A percentile compares a stretch with the other conserved stretches of the same genome.
Evolutionary conservation across 92 coral and sea anemone species (phyloP).

Genomic region (Pocillopora meandrina): DNA sequence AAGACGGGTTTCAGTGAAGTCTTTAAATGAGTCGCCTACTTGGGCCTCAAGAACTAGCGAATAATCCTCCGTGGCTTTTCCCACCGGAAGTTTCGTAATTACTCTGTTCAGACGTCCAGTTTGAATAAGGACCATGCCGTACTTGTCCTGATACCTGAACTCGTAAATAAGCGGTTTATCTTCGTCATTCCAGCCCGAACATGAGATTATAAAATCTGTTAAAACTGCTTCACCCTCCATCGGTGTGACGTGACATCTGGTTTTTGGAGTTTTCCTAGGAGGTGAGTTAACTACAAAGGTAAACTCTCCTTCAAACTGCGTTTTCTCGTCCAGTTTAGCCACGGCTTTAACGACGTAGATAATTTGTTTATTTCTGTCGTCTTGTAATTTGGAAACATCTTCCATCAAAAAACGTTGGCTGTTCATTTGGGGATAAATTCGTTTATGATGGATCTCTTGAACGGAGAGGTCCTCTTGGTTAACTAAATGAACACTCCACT

Average conservation of each 20-base stretch:
- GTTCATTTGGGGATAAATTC: background rate
- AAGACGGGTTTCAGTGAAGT: conserved; percentile 27
- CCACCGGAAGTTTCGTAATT: conserved; percentile 65
- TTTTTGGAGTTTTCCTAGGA: conserved; percentile 31
- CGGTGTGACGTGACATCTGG: conserved; percentile 54
- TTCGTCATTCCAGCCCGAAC: conserved; percentile 67
- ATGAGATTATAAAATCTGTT: conserved; percentile 57
- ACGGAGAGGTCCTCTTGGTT: background rate
- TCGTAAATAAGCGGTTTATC: conserved; percentile 63
- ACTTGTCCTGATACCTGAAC: conserved; percentile 52
- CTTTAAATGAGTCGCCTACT: conserved; percentile 61
- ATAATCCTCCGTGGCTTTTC: conserved; percentile 57
- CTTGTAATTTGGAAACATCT: background rate
- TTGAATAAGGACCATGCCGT: conserved; percentile 59
- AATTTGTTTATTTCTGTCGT: background rate
- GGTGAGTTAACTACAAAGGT: conserved; percentile 63
- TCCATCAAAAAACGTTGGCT: background rate
- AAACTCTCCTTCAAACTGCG: conserved; percentile 46
- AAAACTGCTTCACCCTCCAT: conserved; percentile 63
- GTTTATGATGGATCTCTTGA: background rate
- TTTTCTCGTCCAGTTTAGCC: background rate
- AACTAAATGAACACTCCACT: conserved; percentile 25
- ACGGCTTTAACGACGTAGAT: conserved; percentile 21
- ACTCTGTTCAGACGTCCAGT: conserved; percentile 49
- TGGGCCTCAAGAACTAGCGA: conserved; percentile 53